phyloP scores from a whole-genome alignment of 2,113 vertebrate species.

The Sapayoa aenigma region DNA sequence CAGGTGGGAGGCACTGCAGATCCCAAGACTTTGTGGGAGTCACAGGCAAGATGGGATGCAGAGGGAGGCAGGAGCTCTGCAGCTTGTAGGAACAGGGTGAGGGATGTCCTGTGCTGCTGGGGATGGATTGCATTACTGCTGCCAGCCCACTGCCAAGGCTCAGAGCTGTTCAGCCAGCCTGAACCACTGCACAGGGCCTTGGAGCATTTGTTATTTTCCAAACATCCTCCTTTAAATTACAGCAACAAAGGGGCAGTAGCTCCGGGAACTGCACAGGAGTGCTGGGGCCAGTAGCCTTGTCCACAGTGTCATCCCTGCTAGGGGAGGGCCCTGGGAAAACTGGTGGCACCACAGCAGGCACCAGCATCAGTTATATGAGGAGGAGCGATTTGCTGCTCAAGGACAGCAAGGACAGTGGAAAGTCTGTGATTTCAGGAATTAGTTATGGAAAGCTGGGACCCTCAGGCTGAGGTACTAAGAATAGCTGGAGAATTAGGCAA shows the following conservation, averaged over 20 bases:
- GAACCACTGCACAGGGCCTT: background rate
- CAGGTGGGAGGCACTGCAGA: background rate
- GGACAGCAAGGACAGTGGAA: conserved; percentile 21
- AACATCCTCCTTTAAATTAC: background rate
- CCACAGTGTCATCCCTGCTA: background rate
- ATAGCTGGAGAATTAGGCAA: conserved; percentile 45
- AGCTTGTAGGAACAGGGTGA: background rate
- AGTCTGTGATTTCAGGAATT: conserved; percentile 22
- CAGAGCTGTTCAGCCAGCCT: background rate
- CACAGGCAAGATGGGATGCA: fast-evolving
- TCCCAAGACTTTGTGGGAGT: background rate
- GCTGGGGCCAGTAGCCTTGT: background rate
- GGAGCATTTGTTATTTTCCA: background rate
- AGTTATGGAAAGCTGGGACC: conserved; percentile 42
- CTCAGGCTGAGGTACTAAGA: conserved; percentile 49
- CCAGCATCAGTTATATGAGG: background rate
- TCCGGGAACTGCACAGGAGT: fast-evolving
- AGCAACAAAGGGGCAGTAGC: background rate
- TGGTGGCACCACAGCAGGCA: background rate
- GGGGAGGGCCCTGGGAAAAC: background rate
- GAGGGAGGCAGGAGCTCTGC: background rate
- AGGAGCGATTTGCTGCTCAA: background rate
- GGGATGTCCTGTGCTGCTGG: background rate
- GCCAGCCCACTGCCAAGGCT: background rate
- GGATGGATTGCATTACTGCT: background rate